These are phyloP conservation scores for Crypturellus undulatus DNA, from an alignment of 2,113 vertebrate genomes.

Conservation along the genomic window DNA sequence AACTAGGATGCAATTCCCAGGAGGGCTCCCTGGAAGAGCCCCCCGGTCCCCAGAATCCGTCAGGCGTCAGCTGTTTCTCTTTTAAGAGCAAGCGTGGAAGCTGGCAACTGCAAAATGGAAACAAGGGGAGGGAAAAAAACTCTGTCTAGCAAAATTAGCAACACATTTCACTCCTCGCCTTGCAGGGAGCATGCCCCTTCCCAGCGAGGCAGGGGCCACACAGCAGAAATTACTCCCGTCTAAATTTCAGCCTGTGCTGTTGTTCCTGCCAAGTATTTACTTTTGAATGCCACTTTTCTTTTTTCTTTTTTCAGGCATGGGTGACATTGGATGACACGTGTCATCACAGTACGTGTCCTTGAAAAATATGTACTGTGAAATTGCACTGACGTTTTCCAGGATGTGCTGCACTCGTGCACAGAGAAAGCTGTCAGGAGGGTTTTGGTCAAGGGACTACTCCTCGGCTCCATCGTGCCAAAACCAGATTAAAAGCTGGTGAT, in stretches of 20 bases:
- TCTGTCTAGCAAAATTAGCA: slow-evolving; percentile 62
- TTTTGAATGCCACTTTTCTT: background rate
- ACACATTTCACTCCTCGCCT: slow-evolving; percentile 46
- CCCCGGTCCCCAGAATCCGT: background rate
- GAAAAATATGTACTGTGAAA: slow-evolving; percentile 4
- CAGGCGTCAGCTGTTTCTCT: slow-evolving; percentile 51
- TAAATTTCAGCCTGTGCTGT: slow-evolving; percentile 30
- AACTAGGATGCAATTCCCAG: background rate
- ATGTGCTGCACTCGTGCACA: fast-evolving
- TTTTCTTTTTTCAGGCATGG: slow-evolving; percentile 1
- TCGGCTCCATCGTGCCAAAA: fast-evolving
- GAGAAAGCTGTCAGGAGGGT: background rate
- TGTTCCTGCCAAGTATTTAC: slow-evolving; percentile 39
- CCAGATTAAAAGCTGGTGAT: background rate
- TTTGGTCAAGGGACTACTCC: fast-evolving
- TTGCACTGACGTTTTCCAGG: background rate
- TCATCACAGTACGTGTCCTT: background rate
- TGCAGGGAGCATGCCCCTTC: background rate
- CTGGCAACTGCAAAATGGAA: slow-evolving; percentile 62
- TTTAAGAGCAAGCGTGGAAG: slow-evolving; percentile 55
- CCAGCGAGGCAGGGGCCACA: slow-evolving; percentile 2
- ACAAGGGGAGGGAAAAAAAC: slow-evolving; percentile 29
- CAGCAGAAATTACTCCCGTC: slow-evolving; percentile 39
- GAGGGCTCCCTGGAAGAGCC: background rate
- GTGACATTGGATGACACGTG: slow-evolving; percentile 14